phyloP scores from a whole-genome alignment of 2,888 invertebrate genomes.

The Exocentrus adspersus region DNA sequence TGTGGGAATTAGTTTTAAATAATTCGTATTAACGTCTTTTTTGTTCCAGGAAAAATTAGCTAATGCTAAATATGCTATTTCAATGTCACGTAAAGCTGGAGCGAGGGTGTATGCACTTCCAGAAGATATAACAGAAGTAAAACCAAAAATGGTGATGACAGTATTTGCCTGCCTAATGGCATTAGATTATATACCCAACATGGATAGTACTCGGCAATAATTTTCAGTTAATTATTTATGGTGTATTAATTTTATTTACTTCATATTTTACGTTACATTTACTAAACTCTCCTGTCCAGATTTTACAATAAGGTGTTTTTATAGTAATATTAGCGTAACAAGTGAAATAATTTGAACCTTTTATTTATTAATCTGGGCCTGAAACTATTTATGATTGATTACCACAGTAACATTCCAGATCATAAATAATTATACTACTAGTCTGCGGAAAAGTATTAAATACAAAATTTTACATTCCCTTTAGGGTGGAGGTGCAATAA shows the following conservation, averaged over 20 bases:
- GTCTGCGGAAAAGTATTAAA: conserved; percentile 48
- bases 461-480: conserved; percentile 47
- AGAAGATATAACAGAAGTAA: conserved; percentile 98
- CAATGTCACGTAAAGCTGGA: conserved; percentile 97
- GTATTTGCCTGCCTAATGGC: conserved; percentile 99
- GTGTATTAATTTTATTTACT: conserved; percentile 22
- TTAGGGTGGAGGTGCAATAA: conserved; percentile 49
- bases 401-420: conserved; percentile 38
- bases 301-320: conserved; percentile 12
- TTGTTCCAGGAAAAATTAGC: conserved; percentile 85
- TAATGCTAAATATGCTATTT: conserved; percentile 99
- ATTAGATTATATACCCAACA: conserved; percentile 91
- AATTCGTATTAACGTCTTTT: conserved; percentile 18
- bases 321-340: neutral
- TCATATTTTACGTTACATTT: conserved; percentile 20
- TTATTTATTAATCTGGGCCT: conserved; percentile 8
- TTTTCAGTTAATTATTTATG: conserved; percentile 23
- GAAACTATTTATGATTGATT: conserved; percentile 29
- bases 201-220: conserved; percentile 68
- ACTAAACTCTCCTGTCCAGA: conserved; percentile 16
- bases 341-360: neutral
- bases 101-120: conserved; percentile 98
- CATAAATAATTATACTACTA: conserved; percentile 42
- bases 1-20: neutral
- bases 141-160: conserved; percentile 99